These are phyloP conservation scores for Balaeniceps rex DNA, from an alignment of 2,113 vertebrate species.

Conservation along the genomic window DNA sequence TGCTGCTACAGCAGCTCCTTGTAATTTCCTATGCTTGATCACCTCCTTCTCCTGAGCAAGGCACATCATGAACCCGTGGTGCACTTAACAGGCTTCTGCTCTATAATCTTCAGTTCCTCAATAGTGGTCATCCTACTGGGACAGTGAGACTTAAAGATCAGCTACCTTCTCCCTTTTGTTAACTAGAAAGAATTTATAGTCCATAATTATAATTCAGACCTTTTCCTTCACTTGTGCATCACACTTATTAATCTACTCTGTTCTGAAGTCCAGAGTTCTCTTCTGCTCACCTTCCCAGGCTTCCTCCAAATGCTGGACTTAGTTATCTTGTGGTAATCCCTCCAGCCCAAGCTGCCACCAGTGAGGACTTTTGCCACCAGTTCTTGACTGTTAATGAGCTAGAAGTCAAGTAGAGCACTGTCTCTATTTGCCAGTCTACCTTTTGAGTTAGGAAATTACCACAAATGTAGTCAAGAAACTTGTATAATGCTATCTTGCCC, in stretches of 20 bases:
- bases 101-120: not conserved
- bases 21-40: not conserved
- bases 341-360: not conserved
- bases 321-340: not conserved
- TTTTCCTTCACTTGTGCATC: not conserved
- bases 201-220: not conserved
- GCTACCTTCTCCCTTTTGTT: not conserved
- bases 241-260: not conserved
- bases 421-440: not conserved
- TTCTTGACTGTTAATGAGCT: not conserved
- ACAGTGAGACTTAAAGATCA: not conserved
- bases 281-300: not conserved
- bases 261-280: not conserved
- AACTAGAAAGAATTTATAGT: not conserved
- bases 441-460: not conserved
- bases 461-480: not conserved
- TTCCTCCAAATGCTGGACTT: not conserved
- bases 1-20: not conserved
- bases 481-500: not conserved
- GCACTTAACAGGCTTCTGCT: not conserved
- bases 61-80: not conserved
- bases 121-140: not conserved
- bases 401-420: not conserved
- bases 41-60: not conserved
- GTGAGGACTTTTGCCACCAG: not conserved